These are phyloP conservation scores for Halcyon badia DNA, from an alignment of 2,797 vertebrate genomes.

Conservation along the genomic window DNA sequence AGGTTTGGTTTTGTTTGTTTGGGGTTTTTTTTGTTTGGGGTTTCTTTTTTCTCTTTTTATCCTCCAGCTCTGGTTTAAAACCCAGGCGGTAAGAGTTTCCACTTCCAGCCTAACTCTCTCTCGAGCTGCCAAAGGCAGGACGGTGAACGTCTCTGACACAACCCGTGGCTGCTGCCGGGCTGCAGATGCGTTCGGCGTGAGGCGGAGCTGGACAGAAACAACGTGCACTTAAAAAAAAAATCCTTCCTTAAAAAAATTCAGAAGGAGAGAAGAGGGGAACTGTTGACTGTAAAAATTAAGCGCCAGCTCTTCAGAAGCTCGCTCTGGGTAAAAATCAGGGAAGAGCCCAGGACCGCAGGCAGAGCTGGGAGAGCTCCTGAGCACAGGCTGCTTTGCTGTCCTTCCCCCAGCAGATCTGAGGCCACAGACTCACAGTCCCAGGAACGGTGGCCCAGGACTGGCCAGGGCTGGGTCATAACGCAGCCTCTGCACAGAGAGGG, in stretches of 20 bases:
- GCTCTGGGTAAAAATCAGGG: not conserved
- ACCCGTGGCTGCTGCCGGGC: slow-evolving; percentile 6
- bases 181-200: not conserved
- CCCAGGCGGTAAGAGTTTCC: slow-evolving; percentile 68
- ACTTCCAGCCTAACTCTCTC: slow-evolving; percentile 34
- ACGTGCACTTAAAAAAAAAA: not conserved
- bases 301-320: not conserved
- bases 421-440: not conserved
- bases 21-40: too few relatives aligned
- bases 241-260: not conserved
- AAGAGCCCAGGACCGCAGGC: not conserved
- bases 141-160: slow-evolving; percentile 10
- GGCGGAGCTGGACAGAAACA: not conserved
- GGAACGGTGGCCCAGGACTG: not conserved
- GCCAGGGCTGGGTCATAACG: not conserved
- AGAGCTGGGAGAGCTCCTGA: not conserved
- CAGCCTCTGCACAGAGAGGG: not conserved
- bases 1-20: not conserved
- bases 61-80: slow-evolving; percentile 62
- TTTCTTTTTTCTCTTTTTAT: not conserved
- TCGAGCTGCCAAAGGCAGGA: slow-evolving; percentile 42
- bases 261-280: not conserved
- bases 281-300: not conserved
- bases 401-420: not conserved
- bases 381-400: not conserved